A percentile compares a stretch with the other conserved stretches of the same genome.
These are phyloP conservation scores for Linurgus olivaceus DNA, from an alignment of 2,797 vertebrate genomes.

Conservation along the genomic window DNA sequence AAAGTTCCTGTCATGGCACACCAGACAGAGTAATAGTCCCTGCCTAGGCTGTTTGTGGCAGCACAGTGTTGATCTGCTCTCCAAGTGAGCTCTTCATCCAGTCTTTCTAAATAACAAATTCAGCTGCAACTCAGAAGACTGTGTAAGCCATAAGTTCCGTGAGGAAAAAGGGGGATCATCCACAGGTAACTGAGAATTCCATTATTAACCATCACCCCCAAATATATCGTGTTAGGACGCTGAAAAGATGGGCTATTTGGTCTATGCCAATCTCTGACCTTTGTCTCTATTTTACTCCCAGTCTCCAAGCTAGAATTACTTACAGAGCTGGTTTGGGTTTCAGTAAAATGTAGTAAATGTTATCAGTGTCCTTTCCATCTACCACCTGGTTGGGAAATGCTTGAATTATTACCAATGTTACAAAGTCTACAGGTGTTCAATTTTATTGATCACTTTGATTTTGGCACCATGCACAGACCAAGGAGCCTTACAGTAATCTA, in stretches of 20 bases:
- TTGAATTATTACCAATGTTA: not conserved
- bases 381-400: not conserved
- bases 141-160: accelerated
- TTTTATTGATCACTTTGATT: not conserved
- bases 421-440: not conserved
- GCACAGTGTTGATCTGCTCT: not conserved
- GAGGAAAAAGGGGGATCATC: not conserved
- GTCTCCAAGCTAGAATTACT: not conserved
- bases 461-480: not conserved
- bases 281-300: not conserved
- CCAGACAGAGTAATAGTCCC: accelerated
- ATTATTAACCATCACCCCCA: not conserved
- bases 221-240: not conserved
- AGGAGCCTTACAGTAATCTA: not conserved
- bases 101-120: not conserved
- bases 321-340: not conserved
- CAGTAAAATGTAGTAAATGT: not conserved
- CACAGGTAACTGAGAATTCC: not conserved
- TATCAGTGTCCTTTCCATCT: not conserved
- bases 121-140: not conserved
- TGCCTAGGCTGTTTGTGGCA: not conserved
- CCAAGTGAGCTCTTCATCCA: not conserved
- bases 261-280: not conserved
- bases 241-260: not conserved
- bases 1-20: accelerated